Evolutionary conservation across 2,888 invertebrate genomes (phyloP), one percentile per base, ranked within the genome.

Genomic region (Spisula subtruncata): DNA sequence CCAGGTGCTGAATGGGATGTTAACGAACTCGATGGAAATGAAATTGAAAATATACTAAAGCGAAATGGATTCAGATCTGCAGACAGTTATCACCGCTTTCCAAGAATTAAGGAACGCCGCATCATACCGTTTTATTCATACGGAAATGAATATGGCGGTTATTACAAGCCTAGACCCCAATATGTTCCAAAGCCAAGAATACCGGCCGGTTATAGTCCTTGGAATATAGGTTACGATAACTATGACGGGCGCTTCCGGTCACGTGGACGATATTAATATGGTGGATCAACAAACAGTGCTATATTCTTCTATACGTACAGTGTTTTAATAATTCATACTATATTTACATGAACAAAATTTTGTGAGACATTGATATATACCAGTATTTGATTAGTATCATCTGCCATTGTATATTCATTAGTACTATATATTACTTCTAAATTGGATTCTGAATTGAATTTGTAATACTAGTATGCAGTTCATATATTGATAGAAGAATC

Each of bases 71-170:
- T 83, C 32, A 79, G 75, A 46, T 5, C 83, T 25, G 18, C 75
- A 41, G 87, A 88, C 18, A 75, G 66, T 48, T 88, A 88, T 46
- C 83, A 83, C 29, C 75, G 91, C 32, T 85, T 82, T 32, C 91
- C 91, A 2, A 81, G 91, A 41, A 87, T 91, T 25, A 91, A 91
- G 54, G 85, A 87, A n/a, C 51, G 75, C 51, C 71, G 56, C 25
- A 91, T 91, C 14, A 85, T 91, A n/a, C 91, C 91, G 14, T 91
- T 91, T 80, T 91, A 85, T 87, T 89, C 89, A 20, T 91, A 91
- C 71, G 91, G 89, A 48, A 87, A 86, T 51, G 56, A 85, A 35
- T 51, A 46, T 8, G 87, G 90, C 20, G 32, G 75, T 32, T 80
- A 56, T 48, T 80, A 81, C 80, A 83, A 88, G 20, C 35, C 84